A percentile compares a stretch with the other conserved stretches of the same genome.
phyloP scores from a whole-genome alignment of 2,113 vertebrate species.

The Turnix velox region DNA sequence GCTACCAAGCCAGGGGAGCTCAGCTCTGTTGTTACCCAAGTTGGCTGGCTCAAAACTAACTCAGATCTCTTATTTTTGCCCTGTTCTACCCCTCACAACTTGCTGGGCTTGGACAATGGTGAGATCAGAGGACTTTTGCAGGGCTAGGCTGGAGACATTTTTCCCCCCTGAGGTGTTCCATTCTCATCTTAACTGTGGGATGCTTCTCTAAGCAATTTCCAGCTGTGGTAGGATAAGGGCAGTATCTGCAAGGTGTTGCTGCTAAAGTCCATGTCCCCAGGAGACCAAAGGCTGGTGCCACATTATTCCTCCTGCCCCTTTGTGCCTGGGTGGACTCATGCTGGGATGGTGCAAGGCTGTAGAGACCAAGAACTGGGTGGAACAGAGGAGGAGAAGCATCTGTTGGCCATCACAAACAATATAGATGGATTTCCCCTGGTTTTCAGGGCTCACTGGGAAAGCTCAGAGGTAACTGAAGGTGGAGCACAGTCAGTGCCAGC shows the following conservation, averaged over 20 bases:
- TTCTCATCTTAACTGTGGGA: fast-evolving
- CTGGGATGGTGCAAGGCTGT: background rate
- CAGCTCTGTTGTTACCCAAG: background rate
- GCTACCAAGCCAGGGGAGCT: background rate
- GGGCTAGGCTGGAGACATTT: background rate
- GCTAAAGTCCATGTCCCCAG: background rate
- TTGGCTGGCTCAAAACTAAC: background rate
- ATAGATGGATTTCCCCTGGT: background rate
- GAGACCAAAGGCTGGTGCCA: background rate
- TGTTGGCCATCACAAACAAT: background rate
- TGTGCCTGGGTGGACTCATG: background rate
- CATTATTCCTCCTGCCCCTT: background rate
- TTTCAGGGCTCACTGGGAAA: background rate
- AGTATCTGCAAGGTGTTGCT: background rate
- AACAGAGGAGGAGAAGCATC: background rate
- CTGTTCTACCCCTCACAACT: fast-evolving
- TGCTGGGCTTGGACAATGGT: fast-evolving
- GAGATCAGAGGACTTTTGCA: background rate
- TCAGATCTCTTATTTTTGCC: background rate
- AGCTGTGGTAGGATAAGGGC: background rate
- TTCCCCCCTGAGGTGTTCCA: background rate
- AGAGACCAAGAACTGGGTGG: background rate
- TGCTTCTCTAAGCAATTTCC: background rate
- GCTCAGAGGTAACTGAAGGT: background rate
- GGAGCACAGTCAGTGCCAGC: background rate